Evolutionary conservation across 2,888 invertebrate species (phyloP).

Genomic region (Idaea biselata): DNA sequence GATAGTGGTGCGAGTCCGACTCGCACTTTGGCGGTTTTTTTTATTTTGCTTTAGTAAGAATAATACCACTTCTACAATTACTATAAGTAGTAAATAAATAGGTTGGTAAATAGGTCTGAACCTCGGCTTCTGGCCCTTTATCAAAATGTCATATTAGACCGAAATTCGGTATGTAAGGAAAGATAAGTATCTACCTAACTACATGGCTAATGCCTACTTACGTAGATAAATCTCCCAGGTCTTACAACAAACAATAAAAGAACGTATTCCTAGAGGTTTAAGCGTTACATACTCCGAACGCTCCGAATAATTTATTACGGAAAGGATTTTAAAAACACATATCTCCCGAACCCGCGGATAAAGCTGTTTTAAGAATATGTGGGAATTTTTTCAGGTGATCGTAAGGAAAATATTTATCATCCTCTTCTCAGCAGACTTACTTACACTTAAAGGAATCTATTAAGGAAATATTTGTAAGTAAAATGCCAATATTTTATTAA

Average conservation of each 20-base stretch:
- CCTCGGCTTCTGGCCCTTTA: neutral
- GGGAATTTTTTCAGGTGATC: conserved; percentile 68
- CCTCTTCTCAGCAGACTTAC: conserved; percentile 21
- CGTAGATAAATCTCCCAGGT: conserved; percentile 23
- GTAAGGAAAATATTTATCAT: conserved; percentile 46
- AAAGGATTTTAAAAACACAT: conserved; percentile 75
- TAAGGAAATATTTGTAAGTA: conserved; percentile 22
- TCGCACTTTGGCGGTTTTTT: too few species aligned
- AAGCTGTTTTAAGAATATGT: conserved; percentile 73
- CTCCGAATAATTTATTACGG: conserved; percentile 71
- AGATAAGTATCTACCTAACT: neutral
- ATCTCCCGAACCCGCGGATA: conserved; percentile 60
- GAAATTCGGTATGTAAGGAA: neutral
- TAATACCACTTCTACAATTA: too few species aligned
- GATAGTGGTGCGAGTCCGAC: too few species aligned
- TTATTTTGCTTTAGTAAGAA: too few species aligned
- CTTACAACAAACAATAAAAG: conserved; percentile 40
- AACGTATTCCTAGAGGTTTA: conserved; percentile 59
- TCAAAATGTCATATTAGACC: neutral
- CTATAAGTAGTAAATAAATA: too few species aligned
- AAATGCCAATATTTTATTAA: conserved; percentile 8
- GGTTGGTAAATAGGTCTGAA: too few species aligned
- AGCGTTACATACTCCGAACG: conserved; percentile 45
- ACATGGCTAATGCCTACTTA: conserved; percentile 1
- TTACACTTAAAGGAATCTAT: conserved; percentile 21